Evolutionary conservation across 2,113 vertebrate species (phyloP), one percentile per base, ranked within the genome.

Genomic region (Scomber japonicus): DNA sequence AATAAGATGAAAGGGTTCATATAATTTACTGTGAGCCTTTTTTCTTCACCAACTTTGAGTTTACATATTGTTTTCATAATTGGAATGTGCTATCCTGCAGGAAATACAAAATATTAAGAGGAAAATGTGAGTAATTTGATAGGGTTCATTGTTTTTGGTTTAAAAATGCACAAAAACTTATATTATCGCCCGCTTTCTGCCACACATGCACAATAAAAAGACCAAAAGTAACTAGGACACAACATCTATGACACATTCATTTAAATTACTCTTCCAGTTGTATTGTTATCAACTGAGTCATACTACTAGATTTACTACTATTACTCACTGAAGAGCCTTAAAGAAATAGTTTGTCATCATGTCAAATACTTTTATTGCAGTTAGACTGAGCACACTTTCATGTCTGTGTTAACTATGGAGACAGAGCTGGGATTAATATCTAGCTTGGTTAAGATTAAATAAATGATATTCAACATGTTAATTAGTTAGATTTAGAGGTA

Each of bases 61-160:
- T 16, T 7, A 17, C 24, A 61, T 62, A 9, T 19, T 46, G 67
- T 49, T 67, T 48, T 24, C 48, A 75, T 50, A 50, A 71, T 68
- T 35, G 50, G 16, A 27, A 72, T 45, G 30, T 65, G 11, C 31
- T 11, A 30, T 44, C 10, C 19, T 68, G 16, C 35, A 48, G 50
- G 44, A 78, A 78, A 49, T 14, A 3, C 6, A 60, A 69, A 35
- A 55, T 35, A 15, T 40, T 1, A 66, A 11, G 27, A 19, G 4
- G 2, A 48, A 51, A 55, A 74, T n/a, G 3, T 1, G 21, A 57
- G 8, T 3, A 35, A 4, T 11, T 21, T n/a, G 7, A 45, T 64
- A 6, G 3, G 49, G 35, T 54, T 60, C 19, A 15, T 54, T 10
- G 7, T 50, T 53, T 70, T 35, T 48, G 16, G n/a, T 27, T 24